phyloP scores from a whole-genome alignment of 2,797 vertebrate genomes.

The Valencia hispanica region DNA sequence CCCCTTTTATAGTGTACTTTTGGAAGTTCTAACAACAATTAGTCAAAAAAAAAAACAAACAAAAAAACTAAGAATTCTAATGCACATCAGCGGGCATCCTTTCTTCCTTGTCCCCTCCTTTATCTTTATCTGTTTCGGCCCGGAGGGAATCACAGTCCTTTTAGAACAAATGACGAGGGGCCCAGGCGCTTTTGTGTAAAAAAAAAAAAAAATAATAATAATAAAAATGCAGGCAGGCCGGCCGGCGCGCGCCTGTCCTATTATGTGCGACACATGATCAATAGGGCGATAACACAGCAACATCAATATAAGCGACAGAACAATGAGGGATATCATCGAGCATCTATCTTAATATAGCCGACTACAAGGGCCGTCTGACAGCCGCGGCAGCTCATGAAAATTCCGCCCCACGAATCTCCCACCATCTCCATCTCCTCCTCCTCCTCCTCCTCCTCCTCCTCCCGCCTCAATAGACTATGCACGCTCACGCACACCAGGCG shows the following conservation, averaged over 20 bases:
- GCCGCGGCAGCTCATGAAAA: slow-evolving; percentile 97
- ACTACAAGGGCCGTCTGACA: slow-evolving; percentile 97
- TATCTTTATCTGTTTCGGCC: slow-evolving; percentile 62
- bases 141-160: slow-evolving; percentile 88
- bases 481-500: slow-evolving; percentile 48
- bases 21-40: slow-evolving; percentile 25
- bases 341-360: slow-evolving; percentile 99
- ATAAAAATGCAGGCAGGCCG: slow-evolving; percentile 85
- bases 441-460: slow-evolving; percentile 41
- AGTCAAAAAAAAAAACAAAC: slow-evolving; percentile 24
- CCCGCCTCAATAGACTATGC: slow-evolving; percentile 69
- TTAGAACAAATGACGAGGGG: slow-evolving; percentile 92
- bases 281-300: slow-evolving; percentile 99
- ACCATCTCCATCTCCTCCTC: slow-evolving; percentile 78
- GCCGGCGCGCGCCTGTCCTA: slow-evolving; percentile 95
- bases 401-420: slow-evolving; percentile 95
- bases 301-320: slow-evolving; percentile 99
- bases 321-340: slow-evolving; percentile 99
- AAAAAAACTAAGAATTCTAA: slow-evolving; percentile 47
- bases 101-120: slow-evolving; percentile 27
- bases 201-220: slow-evolving; percentile 58
- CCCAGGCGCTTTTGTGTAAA: slow-evolving; percentile 87
- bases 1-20: background rate
- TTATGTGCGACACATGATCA: slow-evolving; percentile 99
- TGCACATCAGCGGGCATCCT: slow-evolving; percentile 27